These are phyloP conservation scores for Pollenia amentaria DNA, from an alignment of 2,888 invertebrate species.

Conservation along the genomic window DNA sequence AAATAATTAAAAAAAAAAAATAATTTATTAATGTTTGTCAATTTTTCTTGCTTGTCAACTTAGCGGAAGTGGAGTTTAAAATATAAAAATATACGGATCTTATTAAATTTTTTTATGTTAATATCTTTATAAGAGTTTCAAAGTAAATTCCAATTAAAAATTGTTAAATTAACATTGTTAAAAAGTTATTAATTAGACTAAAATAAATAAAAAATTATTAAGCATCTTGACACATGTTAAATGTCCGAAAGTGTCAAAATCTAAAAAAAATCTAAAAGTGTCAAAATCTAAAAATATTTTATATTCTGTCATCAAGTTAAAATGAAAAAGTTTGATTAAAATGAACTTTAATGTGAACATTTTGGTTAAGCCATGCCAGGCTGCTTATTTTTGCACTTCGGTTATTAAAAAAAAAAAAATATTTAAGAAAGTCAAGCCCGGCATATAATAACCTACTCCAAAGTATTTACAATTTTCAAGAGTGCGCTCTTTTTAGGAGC, in stretches of 20 bases:
- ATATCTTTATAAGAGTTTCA: neutral
- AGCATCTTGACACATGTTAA: slow-evolving; percentile 32
- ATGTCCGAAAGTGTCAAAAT: slow-evolving; percentile 19
- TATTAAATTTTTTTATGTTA: neutral
- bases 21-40: slow-evolving; percentile 1
- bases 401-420: too few species aligned
- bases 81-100: neutral
- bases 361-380: neutral
- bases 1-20: slow-evolving; percentile 6
- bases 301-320: neutral
- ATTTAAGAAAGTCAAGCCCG: too few species aligned
- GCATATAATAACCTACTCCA: too few species aligned
- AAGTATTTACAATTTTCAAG: too few species aligned
- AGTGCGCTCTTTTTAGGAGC: too few species aligned
- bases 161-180: slow-evolving; percentile 22
- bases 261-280: too few species aligned
- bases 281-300: neutral
- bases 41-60: slow-evolving; percentile 34
- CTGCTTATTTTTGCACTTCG: too few species aligned
- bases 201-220: slow-evolving; percentile 12
- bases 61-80: slow-evolving; percentile 32
- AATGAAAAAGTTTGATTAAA: neutral
- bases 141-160: neutral
- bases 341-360: neutral
- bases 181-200: neutral